Base-by-base conservation (phyloP, 2,113 vertebrate species). In the Mionectes macconnelli region DNA sequence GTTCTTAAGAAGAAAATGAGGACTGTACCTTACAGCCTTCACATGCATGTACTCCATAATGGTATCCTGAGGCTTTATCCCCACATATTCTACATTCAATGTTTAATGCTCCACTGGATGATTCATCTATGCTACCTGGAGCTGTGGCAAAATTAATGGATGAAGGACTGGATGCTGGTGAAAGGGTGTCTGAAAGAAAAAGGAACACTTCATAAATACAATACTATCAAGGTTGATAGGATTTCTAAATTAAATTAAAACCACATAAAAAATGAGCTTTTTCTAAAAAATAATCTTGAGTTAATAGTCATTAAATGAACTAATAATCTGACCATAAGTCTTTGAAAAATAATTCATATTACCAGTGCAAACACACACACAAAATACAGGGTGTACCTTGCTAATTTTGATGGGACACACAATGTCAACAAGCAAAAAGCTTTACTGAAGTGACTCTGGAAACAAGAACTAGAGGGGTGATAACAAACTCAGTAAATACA, bases 21-120 rank as follows among this genome's bases (percentile, higher is more conserved):
- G 11, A 86, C 81, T 50, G 31, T 98, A 99, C 99, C 99, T 99
- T 99, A 98, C 99, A 99, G 94, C 99, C 99, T 96, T 99, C 99
- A 62, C 99, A 99, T 16, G 99, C 99, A 16, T 99, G 99, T 25
- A 99, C 99, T n/a, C 99, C 99, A 0, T 99, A 99, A 96, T 99
- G 99, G 97, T 99, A 99, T 88, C 99, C 99, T 0, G 99, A 99
- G 59, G 99, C 99, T 89, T 98, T 99, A 98, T 99, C 99, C 17
- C 99, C 98, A 74, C 99, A 99, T 95, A 99, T 98, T 33, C 98
- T 98, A 86, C 99, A 99, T 96, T 99, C 99, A 25, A 99, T 98
- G 97, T 94, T 98, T 90, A 99, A 96, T 20, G 98, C 81, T 68
- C 95, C 88, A n/a, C 91, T 88, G 70, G 96, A 76, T 53, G 98